Evolutionary conservation across 2,888 invertebrate genomes (phyloP), one percentile per base, ranked within the genome.

Genomic region (Sesia apiformis): DNA sequence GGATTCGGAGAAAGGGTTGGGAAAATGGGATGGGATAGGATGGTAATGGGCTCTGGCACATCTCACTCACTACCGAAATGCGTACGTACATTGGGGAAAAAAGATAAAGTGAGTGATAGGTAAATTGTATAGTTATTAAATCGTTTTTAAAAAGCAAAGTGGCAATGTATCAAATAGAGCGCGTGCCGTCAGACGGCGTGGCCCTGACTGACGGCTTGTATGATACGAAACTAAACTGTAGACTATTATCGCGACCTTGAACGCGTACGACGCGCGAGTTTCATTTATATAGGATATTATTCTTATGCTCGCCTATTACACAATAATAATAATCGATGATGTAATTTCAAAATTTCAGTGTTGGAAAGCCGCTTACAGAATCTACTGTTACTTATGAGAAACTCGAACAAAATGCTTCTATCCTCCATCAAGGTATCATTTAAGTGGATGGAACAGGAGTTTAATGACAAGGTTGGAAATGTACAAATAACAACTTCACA

Each of bases 301-400:
- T 46, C 4, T 7, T 4, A 46, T 46, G 4, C 4, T 23, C 1
- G 23, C 23, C n/a, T n/a, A n/a, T 23, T 23, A 23, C 1, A 23
- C 23, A 23, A 23, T 23, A 23, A 23, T 42, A 42, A 42, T 42
- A 42, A 7, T 42, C 5, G 5, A 7, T 42, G 42, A 6, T 42
- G 5, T 5, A 3, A 42, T 6, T 42, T 7, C 42, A 42, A 42
- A 6, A 8, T 65, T 60, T 7, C 70, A 83, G 82, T 66, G 0
- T 40, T 81, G 0, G 82, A 83, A 53, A 69, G 70, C 7, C 64
- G 67, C 0, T 54, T 83, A 1, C 81, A 82, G 46, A 53, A 38
- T 0, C 51, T 67, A 4, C 39, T 76, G 52, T 3, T 40, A 0
- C 4, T 52, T 3, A 51, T 78, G 4, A 63, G 79, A 3, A 56